Base-by-base conservation (phyloP, 2,888 invertebrate genomes). In the Celastrina argiolus region DNA sequence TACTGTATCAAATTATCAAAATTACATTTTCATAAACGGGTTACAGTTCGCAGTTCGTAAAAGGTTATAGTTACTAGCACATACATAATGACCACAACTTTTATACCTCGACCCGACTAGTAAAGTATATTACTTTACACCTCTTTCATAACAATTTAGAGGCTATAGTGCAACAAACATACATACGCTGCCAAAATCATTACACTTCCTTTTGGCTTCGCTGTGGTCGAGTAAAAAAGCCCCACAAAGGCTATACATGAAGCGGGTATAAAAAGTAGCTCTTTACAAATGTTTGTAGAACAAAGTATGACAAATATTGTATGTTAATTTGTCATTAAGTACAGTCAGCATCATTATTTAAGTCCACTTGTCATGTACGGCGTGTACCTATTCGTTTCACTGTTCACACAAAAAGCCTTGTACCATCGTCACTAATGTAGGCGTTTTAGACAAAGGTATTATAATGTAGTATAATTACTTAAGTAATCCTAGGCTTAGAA, bases 271-370 rank as follows among this genome's bases (percentile, higher is more conserved):
- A 28, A 58, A 41, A 56, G n/a, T 16, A 18, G 51, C 36, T 65
- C 56, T 65, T 45, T 65, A 45, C 56, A 65, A 65, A 58, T 56
- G 36, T 16, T 63, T 45, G 45, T 66, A 39, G 39, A 41, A 63
- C 56, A 51, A 56, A 63, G 31, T 39, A 66, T 63, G 39, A 56
- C 63, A 56, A 63, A 67, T 63, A 41, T 56, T 64, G 41, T 42
- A 59, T 59, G 64, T 58, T 64, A 61, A 64, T 64, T 67, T 64
- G 67, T 67, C 67, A 67, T 67, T 64, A 34, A 28, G 42, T 65
- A 39, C 22, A 14, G 34, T 31, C 34, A 26, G 45, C 42, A 66
- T 45, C 67, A 58, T 67, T 64, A 64, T 67, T 67, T 67, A 64
- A 67, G 64, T 58, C 34, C 63, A 63, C 63, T 63, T 67, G 64